phyloP scores from a whole-genome alignment of 2,888 invertebrate species.

The Micoletzkya japonica region DNA sequence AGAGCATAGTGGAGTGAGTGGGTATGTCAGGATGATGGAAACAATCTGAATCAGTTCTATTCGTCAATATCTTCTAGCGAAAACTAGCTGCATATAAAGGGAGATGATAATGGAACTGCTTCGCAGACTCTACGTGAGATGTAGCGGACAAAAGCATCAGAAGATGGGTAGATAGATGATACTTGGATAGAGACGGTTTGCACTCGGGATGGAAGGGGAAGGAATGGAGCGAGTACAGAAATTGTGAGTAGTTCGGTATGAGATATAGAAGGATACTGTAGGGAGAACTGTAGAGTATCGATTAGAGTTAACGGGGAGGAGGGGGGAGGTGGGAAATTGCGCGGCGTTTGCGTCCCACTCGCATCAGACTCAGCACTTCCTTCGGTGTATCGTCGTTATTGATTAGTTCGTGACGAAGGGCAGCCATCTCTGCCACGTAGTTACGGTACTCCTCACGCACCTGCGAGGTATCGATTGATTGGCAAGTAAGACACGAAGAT shows the following conservation, averaged over 20 bases:
- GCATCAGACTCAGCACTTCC: conserved; percentile 6
- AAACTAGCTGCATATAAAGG: too few species aligned
- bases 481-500: background rate
- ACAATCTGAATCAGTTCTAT: too few species aligned
- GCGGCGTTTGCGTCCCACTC: conserved; percentile 2
- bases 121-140: too few species aligned
- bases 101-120: too few species aligned
- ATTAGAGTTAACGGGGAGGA: background rate
- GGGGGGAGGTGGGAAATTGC: background rate
- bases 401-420: conserved; percentile 10
- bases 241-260: too few species aligned
- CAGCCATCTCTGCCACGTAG: conserved; percentile 4
- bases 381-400: conserved; percentile 5
- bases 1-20: too few species aligned
- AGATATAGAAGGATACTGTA: background rate
- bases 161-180: too few species aligned
- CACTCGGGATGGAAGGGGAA: background rate
- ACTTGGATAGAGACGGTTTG: background rate
- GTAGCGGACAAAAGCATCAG: too few species aligned
- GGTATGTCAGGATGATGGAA: too few species aligned
- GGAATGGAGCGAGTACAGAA: too few species aligned
- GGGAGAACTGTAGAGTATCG: background rate
- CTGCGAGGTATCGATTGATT: background rate
- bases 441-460: conserved; percentile 21
- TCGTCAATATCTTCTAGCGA: too few species aligned